phyloP scores from a whole-genome alignment of 2,888 invertebrate genomes.

The Calephelis perditalis region DNA sequence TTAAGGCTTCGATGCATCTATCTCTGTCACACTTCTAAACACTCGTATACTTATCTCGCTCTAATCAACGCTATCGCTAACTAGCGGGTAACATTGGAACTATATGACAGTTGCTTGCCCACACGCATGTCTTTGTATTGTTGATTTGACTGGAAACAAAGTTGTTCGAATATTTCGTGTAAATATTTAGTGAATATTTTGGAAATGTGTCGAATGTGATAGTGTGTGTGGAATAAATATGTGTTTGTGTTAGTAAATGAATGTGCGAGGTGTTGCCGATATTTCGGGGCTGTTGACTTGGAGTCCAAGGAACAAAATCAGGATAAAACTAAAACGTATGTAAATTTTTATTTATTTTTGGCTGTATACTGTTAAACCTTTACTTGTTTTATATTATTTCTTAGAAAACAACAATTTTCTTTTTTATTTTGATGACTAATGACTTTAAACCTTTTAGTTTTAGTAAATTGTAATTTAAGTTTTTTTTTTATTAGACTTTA shows the following conservation, averaged over 20 bases:
- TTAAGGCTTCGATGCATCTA: conserved; percentile 31
- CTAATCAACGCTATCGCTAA: conserved; percentile 43
- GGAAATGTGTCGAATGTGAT: conserved; percentile 26
- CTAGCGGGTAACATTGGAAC: conserved; percentile 53
- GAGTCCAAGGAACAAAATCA: conserved; percentile 72
- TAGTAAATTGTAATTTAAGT: no score
- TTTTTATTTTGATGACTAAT: no score
- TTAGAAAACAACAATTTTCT: no score
- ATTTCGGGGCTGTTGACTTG: conserved; percentile 69
- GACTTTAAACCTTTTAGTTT: no score
- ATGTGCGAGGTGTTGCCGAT: conserved; percentile 64
- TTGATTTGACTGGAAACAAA: conserved; percentile 21
- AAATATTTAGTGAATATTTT: conserved; percentile 18
- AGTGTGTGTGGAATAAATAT: conserved; percentile 42
- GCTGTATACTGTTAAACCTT: neutral
- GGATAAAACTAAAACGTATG: conserved; percentile 75
- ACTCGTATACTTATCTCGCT: conserved; percentile 34
- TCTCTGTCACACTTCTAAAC: conserved; percentile 26
- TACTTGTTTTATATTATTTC: no score
- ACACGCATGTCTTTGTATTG: conserved; percentile 63
- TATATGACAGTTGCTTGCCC: conserved; percentile 59
- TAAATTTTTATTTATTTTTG: conserved; percentile 30
- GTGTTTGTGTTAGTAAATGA: conserved; percentile 70
- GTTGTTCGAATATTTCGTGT: conserved; percentile 16
- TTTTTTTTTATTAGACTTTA: no score